Base-by-base conservation (phyloP, 2,113 vertebrate genomes). In the Clarias magur region DNA sequence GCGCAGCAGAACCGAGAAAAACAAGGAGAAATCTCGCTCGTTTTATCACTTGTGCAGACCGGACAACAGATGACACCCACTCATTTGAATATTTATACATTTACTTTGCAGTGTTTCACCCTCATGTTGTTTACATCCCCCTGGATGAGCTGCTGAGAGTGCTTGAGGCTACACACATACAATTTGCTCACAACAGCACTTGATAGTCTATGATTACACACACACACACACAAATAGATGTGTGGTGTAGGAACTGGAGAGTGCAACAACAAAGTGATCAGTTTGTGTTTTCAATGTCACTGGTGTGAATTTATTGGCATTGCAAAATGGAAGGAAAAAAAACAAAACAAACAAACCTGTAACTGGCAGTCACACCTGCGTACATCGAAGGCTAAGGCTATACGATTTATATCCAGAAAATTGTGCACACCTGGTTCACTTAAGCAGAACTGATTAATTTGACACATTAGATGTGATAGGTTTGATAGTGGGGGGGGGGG, bases 371-470 rank as follows among this genome's bases (percentile, higher is more conserved):
- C 91, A 94, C 91, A 93, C 91, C 91, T 94, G 94, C 92, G 91
- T 91, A 91, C 88, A 19, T 91, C 88, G 80, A 88, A 93, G 91
- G 91, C 90, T 93, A 92, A 92, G 92, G 91, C 91, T 92, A 23
- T 81, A 88, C 91, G 87, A 93, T 94, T 92, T 92, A 92, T 91
- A 93, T 92, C 89, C 84, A 73, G 88, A 88, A 92, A 91, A 92
- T 93, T 87, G 91, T 91, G 89, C 92, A 89, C 92, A 93, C 93
- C 63, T 91, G 79, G 90, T 90, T 94, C 93, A 92, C 91, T 93
- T 91, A 92, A 94, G 94, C 93, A 93, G 92, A 94, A 94, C 94
- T 89, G 93, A 95, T 94, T 95, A 94, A 95, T 91, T 89, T 92
- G 93, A 94, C 94, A 93, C 91, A 92, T 92, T 93, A 90, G 92